phyloP scores from a whole-genome alignment of 30 jellyfish, hydroid and myxozoan species.

The Mastigias papua region DNA sequence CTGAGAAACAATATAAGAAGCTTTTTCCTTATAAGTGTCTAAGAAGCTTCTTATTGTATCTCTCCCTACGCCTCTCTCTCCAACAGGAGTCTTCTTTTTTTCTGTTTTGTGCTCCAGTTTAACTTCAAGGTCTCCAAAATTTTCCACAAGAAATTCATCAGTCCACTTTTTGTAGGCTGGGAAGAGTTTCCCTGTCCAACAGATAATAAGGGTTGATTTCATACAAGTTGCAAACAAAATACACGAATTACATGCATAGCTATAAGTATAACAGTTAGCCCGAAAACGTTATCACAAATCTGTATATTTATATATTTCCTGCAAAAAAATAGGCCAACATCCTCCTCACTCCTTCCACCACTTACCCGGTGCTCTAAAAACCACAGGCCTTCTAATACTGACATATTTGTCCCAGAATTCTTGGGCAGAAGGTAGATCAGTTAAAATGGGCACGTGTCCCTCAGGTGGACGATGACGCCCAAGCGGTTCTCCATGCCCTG shows the following conservation, averaged over 20 bases:
- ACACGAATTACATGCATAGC: too few species aligned
- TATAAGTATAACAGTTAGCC: too few species aligned
- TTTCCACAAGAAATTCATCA: conserved; percentile 39
- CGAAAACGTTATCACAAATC: too few species aligned
- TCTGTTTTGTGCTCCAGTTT: conserved; percentile 65
- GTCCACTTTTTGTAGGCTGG: conserved; percentile 67
- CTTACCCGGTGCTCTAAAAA: conserved; percentile 62
- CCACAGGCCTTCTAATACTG: conserved; percentile 56
- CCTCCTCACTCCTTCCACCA: background rate
- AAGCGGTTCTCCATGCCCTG: conserved; percentile 55
- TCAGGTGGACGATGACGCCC: conserved; percentile 60
- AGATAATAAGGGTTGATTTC: too few species aligned
- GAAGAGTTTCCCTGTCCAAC: conserved; percentile 24
- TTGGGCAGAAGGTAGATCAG: conserved; percentile 62
- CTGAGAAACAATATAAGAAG: conserved; percentile 56
- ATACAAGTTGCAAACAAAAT: too few species aligned
- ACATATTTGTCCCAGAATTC: conserved; percentile 67
- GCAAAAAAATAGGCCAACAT: too few species aligned
- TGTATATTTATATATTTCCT: too few species aligned
- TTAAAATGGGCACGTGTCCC: conserved; percentile 55
- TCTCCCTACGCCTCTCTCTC: conserved; percentile 68
- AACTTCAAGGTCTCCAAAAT: conserved; percentile 62
- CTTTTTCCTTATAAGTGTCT: conserved; percentile 38
- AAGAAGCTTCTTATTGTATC: conserved; percentile 55
- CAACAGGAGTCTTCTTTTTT: conserved; percentile 59